phyloP scores from a whole-genome alignment of 2,113 vertebrate genomes.

The Haemorhous mexicanus region DNA sequence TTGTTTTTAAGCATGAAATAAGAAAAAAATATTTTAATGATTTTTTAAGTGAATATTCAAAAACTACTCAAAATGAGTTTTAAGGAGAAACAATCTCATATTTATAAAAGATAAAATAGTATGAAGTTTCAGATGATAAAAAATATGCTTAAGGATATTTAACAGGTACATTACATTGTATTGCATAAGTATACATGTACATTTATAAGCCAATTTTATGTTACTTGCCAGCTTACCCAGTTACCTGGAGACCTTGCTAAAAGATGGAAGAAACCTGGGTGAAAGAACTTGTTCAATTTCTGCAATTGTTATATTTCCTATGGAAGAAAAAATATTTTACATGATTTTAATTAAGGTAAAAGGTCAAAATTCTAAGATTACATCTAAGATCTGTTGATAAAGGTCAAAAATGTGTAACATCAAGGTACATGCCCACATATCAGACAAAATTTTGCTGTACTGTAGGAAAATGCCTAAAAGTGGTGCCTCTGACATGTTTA shows the following conservation, averaged over 20 bases:
- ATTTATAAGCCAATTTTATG: not conserved
- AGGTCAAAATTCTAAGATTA: not conserved
- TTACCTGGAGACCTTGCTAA: not conserved
- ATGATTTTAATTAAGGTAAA: not conserved
- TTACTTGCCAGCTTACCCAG: not conserved
- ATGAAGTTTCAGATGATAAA: not conserved
- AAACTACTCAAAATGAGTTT: not conserved
- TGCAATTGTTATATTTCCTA: not conserved
- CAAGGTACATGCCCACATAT: not conserved
- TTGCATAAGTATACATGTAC: not conserved
- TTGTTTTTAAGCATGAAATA: not conserved
- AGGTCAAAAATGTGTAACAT: not conserved
- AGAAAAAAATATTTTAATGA: not conserved
- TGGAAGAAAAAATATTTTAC: not conserved
- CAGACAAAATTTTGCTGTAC: not conserved
- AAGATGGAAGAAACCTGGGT: not conserved
- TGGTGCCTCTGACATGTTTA: accelerated
- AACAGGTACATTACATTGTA: accelerated
- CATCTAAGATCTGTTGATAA: not conserved
- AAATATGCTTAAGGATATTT: not conserved
- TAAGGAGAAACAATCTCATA: not conserved
- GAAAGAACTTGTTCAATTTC: not conserved
- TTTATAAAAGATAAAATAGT: not conserved
- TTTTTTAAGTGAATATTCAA: not conserved
- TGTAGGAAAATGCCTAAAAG: not conserved